Conservation (phyloP, 2,113 vertebrate species). For the Onychostoma macrolepis region DNA sequence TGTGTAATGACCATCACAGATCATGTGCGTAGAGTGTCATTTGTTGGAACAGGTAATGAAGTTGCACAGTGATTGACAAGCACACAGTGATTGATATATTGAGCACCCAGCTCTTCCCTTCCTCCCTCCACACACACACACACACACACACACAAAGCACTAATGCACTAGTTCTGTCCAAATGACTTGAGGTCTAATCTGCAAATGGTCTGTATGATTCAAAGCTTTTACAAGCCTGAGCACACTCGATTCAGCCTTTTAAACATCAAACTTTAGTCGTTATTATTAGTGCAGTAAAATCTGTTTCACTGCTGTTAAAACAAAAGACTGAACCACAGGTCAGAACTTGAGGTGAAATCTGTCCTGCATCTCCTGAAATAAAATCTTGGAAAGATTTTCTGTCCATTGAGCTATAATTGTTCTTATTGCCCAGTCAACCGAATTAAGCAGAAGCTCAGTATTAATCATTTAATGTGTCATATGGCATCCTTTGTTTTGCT, state of each 20-base stretch:
- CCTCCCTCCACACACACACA: background rate
- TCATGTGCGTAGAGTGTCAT: background rate
- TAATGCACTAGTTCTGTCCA: conserved; percentile 27
- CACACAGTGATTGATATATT: conserved; percentile 6
- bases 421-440: background rate
- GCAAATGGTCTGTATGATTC: conserved; percentile 40
- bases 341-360: background rate
- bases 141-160: background rate
- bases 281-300: conserved; percentile 24
- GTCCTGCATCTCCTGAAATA: background rate
- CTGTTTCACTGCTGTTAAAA: conserved; percentile 17
- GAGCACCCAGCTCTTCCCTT: background rate
- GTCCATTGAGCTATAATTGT: background rate
- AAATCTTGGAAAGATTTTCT: background rate
- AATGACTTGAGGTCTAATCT: conserved; percentile 38
- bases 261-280: background rate
- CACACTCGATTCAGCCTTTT: conserved; percentile 23
- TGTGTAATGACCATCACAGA: background rate
- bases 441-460: conserved; percentile 6
- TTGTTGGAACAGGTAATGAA: background rate
- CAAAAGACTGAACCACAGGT: background rate
- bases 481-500: background rate
- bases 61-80: background rate
- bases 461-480: conserved; percentile 25
- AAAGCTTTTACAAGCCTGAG: conserved; percentile 37